Evolutionary conservation across 2,888 invertebrate genomes (phyloP).

Genomic region (Ectemnius cavifrons): DNA sequence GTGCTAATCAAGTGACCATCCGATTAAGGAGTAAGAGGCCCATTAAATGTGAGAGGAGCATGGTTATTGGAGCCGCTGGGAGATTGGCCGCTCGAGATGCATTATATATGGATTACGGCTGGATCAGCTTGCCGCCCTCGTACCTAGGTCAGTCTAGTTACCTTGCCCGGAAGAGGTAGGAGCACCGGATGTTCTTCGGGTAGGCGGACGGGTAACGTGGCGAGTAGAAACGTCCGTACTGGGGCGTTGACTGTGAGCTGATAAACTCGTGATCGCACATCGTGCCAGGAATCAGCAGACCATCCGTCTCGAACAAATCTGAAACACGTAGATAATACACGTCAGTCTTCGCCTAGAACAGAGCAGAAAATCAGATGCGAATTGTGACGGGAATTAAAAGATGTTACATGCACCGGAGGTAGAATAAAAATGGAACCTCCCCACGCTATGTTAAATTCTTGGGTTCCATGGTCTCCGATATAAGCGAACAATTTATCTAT

Average conservation of each 20-base stretch:
- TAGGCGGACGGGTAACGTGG: constrained; percentile 97
- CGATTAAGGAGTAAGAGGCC: constrained; percentile 39
- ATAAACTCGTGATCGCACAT: constrained; percentile 93
- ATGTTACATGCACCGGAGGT: too few relatives aligned
- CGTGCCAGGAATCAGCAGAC: constrained; percentile 86
- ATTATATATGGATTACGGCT: constrained; percentile 57
- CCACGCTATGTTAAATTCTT: too few relatives aligned
- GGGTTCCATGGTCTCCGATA: too few relatives aligned
- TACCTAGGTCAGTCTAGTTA: constrained; percentile 72
- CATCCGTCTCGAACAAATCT: constrained; percentile 91
- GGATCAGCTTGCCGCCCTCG: constrained; percentile 45
- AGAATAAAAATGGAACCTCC: too few relatives aligned
- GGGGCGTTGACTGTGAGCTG: constrained; percentile 84
- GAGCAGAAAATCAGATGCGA: too few relatives aligned
- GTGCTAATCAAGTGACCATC: constrained; percentile 50
- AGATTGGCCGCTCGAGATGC: constrained; percentile 50
- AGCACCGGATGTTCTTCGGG: constrained; percentile 93
- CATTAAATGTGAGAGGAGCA: constrained; percentile 42
- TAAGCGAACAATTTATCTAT: not conserved
- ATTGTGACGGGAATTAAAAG: too few relatives aligned
- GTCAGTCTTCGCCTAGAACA: too few relatives aligned
- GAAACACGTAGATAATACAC: constrained; percentile 71
- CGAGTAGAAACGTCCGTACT: constrained; percentile 91
- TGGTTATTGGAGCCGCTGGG: constrained; percentile 38
- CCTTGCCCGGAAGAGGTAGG: constrained; percentile 94